phyloP scores from a whole-genome alignment of 2,113 vertebrate genomes.

The Narcine bancroftii region DNA sequence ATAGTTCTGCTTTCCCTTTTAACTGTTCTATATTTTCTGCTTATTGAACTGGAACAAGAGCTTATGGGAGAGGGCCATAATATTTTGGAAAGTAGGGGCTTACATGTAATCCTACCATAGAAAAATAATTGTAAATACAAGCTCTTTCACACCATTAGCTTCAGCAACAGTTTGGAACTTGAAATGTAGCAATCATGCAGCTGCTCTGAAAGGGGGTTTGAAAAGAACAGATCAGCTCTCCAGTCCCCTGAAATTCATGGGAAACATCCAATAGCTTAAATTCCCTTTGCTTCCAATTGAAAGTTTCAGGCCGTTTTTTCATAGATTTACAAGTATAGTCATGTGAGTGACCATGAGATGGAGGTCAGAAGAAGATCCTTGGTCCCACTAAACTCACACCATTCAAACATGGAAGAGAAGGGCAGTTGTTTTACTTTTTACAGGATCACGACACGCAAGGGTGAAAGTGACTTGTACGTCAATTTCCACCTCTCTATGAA shows the following conservation, averaged over 20 bases:
- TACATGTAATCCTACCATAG: slow-evolving; percentile 7
- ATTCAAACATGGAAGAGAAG: background rate
- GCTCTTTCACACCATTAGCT: slow-evolving; percentile 15
- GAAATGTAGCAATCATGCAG: background rate
- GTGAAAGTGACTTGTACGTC: background rate
- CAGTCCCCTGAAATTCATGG: background rate
- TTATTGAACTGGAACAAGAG: background rate
- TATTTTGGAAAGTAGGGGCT: slow-evolving; percentile 22
- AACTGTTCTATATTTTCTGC: background rate
- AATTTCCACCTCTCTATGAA: background rate
- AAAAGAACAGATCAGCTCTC: background rate
- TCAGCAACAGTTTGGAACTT: background rate
- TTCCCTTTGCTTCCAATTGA: background rate
- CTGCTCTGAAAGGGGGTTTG: background rate
- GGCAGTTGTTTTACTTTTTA: too few relatives aligned
- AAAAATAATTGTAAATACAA: background rate
- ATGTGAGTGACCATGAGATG: too few relatives aligned
- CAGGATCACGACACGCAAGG: background rate
- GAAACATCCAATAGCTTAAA: background rate
- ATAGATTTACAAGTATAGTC: background rate
- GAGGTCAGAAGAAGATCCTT: too few relatives aligned
- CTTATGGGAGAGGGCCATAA: background rate
- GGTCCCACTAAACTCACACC: too few relatives aligned
- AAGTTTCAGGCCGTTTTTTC: background rate
- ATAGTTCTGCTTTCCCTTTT: background rate